Evolutionary conservation across 30 jellyfish, hydroid and myxozoan genomes (phyloP).

Genomic region (Morbakka virulenta): DNA sequence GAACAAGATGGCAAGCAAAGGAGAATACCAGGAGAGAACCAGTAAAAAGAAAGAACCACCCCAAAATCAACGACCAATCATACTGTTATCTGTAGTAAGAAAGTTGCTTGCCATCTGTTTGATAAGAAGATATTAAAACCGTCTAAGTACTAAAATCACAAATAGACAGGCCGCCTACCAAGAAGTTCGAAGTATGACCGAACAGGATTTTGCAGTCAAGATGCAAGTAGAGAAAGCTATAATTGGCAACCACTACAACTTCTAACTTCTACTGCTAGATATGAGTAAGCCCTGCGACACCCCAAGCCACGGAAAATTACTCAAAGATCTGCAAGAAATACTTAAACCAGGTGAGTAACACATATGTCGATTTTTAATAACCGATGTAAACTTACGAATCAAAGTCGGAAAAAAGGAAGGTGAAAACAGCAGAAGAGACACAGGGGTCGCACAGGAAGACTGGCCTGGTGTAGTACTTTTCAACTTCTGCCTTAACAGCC

Average conservation of each 20-base stretch:
- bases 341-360: conserved; percentile 38
- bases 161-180: not conserved
- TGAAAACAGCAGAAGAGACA: not conserved
- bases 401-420: conserved; percentile 29
- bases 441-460: conserved; percentile 46
- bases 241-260: not conserved
- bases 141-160: not conserved
- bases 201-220: not conserved
- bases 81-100: not conserved
- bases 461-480: conserved; percentile 38
- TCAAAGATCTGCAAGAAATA: not conserved
- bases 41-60: conserved; percentile 3
- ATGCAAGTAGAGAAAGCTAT: conserved; percentile 3
- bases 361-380: not conserved
- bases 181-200: not conserved
- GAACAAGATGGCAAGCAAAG: conserved; percentile 27
- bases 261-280: conserved; percentile 21
- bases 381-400: conserved; percentile 1
- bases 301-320: not conserved
- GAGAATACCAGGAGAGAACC: not conserved
- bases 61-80: conserved; percentile 1
- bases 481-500: conserved; percentile 4
- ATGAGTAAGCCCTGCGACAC: conserved; percentile 52
- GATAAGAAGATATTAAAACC: not conserved
- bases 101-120: conserved; percentile 1